These are phyloP conservation scores for Zosterops lateralis DNA, from an alignment of 2,113 vertebrate genomes.

Conservation along the genomic window DNA sequence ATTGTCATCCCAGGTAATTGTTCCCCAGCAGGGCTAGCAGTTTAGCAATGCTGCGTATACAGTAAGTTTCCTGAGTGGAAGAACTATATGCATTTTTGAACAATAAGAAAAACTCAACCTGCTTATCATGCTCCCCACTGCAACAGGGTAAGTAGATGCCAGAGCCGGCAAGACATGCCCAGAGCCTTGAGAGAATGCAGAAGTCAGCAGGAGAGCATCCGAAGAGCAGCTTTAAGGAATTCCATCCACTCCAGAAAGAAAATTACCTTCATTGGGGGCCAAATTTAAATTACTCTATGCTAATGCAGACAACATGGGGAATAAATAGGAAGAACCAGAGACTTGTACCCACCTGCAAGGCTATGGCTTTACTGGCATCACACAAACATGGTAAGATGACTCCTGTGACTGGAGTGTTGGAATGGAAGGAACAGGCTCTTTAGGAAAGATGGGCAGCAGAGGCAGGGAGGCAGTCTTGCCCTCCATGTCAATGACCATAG, in stretches of 20 bases:
- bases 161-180: background rate
- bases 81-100: background rate
- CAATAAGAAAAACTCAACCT: background rate
- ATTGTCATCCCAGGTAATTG: background rate
- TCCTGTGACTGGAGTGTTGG: background rate
- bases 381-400: background rate
- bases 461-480: background rate
- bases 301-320: background rate
- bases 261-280: background rate
- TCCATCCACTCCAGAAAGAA: background rate
- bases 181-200: background rate
- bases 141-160: background rate
- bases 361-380: background rate
- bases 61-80: background rate
- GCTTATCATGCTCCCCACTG: background rate
- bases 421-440: background rate
- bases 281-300: background rate
- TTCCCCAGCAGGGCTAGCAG: background rate
- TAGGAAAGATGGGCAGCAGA: background rate
- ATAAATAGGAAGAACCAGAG: background rate
- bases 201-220: background rate
- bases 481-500: background rate
- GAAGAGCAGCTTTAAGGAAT: background rate
- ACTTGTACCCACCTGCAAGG: fast-evolving
- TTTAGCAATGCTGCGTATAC: background rate